Evolutionary conservation across 2,797 vertebrate species (phyloP), one percentile per base, ranked within the genome.

Genomic region (Liparis tanakae): DNA sequence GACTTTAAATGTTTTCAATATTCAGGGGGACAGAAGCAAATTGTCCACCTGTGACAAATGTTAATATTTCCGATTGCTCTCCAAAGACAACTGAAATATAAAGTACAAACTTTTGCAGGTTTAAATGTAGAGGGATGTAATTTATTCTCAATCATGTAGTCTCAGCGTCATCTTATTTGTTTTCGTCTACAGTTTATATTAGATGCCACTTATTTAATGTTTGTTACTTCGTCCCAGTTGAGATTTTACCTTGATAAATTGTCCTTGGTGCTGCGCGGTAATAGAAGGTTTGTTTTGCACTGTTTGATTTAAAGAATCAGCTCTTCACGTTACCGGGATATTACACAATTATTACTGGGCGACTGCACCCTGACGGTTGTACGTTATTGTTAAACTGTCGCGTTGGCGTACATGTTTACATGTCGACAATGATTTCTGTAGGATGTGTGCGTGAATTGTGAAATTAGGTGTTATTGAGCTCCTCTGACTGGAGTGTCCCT

Each of bases 191-290:
- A 84, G 73, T 80, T 80, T 75, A 79, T 22, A 63, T 71, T 70
- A 69, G 72, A 75, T 72, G 70, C 78, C 22, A 88, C 83, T 89
- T 88, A 87, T 89, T 85, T 89, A 89, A 90, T 86, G 73, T 81
- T 74, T 80, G 78, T 89, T 85, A 87, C 77, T 74, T 73, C 61
- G 59, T 51, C 83, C 75, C 81, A 74, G 74, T 75, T 76, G 75
- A 66, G 76, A 76, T 78, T 82, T 78, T 83, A 81, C 59, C 60
- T 87, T 85, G 76, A 87, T 83, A 90, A 83, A 88, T 89, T 83
- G 85, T 88, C 86, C 87, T 88, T 83, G 83, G 81, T 85, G 70
- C 61, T 73, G 66, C 50, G 62, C 41, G n/a, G 64, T 81, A 85
- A 88, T 76, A 57, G 64, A 72, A 71, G 58, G 25, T 76, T 78